Conservation (phyloP, 64 coral and sea anemone genomes). For the Stichodactyla mertensii region DNA sequence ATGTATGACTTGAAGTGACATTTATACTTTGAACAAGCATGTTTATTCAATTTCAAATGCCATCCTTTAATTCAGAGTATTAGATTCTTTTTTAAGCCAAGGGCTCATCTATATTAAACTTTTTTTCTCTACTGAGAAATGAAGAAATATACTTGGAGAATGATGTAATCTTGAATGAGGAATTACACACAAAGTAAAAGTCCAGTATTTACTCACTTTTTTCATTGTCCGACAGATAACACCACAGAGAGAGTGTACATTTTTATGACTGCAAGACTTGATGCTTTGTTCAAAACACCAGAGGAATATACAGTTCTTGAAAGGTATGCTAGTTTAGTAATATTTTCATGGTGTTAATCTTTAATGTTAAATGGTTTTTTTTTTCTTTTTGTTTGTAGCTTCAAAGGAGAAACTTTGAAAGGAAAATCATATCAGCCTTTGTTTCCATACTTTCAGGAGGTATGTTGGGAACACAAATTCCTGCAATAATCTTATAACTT, state of each 20-base stretch:
- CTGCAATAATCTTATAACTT: too few species aligned
- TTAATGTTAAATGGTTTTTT: not conserved
- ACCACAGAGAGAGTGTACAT: conserved; percentile 77
- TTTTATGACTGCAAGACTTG: conserved; percentile 84
- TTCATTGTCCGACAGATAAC: conserved; percentile 53
- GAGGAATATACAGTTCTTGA: conserved; percentile 91
- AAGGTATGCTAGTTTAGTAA: conserved; percentile 43
- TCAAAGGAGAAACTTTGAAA: conserved; percentile 69
- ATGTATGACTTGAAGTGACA: too few species aligned
- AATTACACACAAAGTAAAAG: not conserved
- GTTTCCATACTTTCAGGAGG: conserved; percentile 87
- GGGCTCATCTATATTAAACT: too few species aligned
- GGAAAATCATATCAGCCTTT: conserved; percentile 93
- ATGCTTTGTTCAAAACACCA: conserved; percentile 80
- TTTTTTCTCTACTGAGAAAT: too few species aligned
- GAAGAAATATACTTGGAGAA: too few species aligned
- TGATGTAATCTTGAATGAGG: too few species aligned
- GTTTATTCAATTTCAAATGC: too few species aligned
- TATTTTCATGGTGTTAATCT: not conserved
- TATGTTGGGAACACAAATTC: conserved; percentile 12
- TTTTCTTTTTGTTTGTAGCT: conserved; percentile 34
- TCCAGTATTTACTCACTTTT: not conserved
- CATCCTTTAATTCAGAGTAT: too few species aligned
- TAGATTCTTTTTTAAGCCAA: too few species aligned
- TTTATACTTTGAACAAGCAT: too few species aligned